Evolutionary conservation across 2,888 invertebrate species (phyloP).

Genomic region (Orchesellides sinensis): DNA sequence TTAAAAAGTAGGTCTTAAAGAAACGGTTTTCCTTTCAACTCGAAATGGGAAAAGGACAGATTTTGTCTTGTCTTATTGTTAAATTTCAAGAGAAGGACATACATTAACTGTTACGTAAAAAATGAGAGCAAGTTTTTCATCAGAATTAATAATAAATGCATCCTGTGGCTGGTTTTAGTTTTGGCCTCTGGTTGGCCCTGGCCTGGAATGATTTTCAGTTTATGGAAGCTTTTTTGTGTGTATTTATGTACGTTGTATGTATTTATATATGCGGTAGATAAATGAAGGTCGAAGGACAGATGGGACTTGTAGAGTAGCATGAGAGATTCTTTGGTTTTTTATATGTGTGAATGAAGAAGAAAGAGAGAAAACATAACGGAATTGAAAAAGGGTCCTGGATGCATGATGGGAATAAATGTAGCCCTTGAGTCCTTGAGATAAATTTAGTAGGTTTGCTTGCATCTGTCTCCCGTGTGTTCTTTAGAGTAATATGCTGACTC

Average conservation of each 20-base stretch:
- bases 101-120: no score
- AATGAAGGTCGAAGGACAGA: conserved; percentile 59
- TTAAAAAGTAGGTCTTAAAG: no score
- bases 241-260: no score
- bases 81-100: background rate
- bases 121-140: no score
- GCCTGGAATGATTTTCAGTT: conserved; percentile 48
- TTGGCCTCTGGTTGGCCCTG: conserved; percentile 53
- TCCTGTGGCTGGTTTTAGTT: no score
- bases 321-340: background rate
- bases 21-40: conserved; percentile 10
- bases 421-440: conserved; percentile 49
- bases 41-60: background rate
- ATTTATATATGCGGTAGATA: background rate
- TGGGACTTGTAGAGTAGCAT: conserved; percentile 24
- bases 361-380: conserved; percentile 31
- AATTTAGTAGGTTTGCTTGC: conserved; percentile 14
- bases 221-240: no score
- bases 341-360: background rate
- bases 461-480: conserved; percentile 7
- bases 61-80: no score
- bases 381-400: background rate
- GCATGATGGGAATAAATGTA: conserved; percentile 6
- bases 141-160: no score
- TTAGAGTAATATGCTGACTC: background rate